A percentile compares a stretch with the other conserved stretches of the same genome.
Conservation (phyloP, 2,888 invertebrate species). For the Anodontia alba region DNA sequence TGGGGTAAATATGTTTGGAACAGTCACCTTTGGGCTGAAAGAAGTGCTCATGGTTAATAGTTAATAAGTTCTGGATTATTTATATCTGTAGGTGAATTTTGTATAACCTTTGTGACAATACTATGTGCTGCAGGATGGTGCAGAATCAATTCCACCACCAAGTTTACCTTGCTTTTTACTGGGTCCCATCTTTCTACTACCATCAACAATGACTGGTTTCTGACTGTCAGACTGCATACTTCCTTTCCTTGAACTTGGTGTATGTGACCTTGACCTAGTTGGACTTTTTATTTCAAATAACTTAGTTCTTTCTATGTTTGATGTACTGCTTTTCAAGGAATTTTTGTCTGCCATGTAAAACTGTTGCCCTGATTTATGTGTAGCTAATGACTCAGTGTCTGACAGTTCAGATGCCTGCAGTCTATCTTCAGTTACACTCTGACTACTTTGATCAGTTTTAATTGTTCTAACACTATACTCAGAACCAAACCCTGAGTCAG, state of each 20-base stretch:
- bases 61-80: too few relatives aligned
- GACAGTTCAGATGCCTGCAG: neutral
- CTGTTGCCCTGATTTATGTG: neutral
- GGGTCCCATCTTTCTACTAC: neutral
- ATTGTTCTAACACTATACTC: slow-evolving; percentile 3
- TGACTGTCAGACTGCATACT: neutral
- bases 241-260: neutral
- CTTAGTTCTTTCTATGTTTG: neutral
- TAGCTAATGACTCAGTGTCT: neutral
- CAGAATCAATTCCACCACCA: neutral
- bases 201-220: neutral
- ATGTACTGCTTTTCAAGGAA: neutral
- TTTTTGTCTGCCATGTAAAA: neutral
- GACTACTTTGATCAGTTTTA: neutral
- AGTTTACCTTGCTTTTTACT: slow-evolving; percentile 3
- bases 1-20: too few relatives aligned
- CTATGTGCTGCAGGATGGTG: neutral
- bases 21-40: too few relatives aligned
- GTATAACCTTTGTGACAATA: neutral
- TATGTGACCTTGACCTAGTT: neutral
- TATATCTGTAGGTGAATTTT: neutral
- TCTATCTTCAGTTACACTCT: neutral
- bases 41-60: too few relatives aligned
- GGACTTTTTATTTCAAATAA: slow-evolving; percentile 2
- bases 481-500: slow-evolving; percentile 12